Conservation (phyloP, 1,140 invertebrate genomes). For the Drosophila lini region DNA sequence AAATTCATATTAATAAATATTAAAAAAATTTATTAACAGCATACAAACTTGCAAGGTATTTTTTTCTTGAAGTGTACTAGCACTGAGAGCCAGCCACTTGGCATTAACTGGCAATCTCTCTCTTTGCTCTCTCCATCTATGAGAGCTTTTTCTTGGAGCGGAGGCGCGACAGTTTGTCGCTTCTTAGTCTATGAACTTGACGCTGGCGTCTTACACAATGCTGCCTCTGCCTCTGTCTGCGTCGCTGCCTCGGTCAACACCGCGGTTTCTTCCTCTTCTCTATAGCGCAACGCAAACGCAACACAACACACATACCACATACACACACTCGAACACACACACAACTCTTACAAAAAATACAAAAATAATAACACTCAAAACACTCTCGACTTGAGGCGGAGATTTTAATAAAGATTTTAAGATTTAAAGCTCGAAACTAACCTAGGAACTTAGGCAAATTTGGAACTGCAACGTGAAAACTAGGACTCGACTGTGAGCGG, state of each 20-base stretch:
- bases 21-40: no score
- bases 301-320: constrained; percentile 7
- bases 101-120: neutral
- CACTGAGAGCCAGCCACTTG: constrained; percentile 2
- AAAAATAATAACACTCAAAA: constrained; percentile 2
- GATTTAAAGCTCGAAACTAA: constrained; percentile 2
- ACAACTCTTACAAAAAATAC: neutral
- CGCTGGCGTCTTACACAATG: constrained; percentile 49
- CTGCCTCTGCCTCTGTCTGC: constrained; percentile 4
- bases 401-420: neutral
- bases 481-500: constrained; percentile 1
- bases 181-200: constrained; percentile 61
- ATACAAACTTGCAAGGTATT: neutral
- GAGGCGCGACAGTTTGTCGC: constrained; percentile 48
- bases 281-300: constrained; percentile 8
- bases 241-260: constrained; percentile 1
- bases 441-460: constrained; percentile 18
- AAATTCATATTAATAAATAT: no score
- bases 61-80: neutral
- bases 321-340: constrained; percentile 3
- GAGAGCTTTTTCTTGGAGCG: constrained; percentile 48
- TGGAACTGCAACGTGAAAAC: constrained; percentile 3
- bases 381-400: neutral
- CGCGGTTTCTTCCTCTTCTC: constrained; percentile 12
- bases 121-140: neutral